Percentiles rank a stretch among this genome's conserved stretches.
phyloP scores from a whole-genome alignment of 2,113 vertebrate genomes.

The Dermatemys mawii region DNA sequence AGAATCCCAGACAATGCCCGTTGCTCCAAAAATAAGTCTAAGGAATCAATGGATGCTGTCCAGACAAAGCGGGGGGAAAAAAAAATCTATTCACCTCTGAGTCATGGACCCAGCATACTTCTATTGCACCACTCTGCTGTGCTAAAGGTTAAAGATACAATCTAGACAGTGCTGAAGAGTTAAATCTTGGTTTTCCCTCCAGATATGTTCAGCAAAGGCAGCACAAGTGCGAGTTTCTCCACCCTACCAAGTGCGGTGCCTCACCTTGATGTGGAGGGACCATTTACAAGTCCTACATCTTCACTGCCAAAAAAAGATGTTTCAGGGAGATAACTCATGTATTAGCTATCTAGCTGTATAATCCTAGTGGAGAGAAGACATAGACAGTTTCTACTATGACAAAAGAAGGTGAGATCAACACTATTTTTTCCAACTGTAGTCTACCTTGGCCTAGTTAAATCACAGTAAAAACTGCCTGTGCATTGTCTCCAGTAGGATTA shows the following conservation, averaged over 20 bases:
- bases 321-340: background rate
- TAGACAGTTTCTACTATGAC: background rate
- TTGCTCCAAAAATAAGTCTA: background rate
- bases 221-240: background rate
- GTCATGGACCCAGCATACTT: rapidly evolving
- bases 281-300: background rate
- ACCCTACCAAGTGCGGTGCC: background rate
- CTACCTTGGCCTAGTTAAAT: background rate
- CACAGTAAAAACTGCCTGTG: background rate
- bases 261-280: background rate
- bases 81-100: background rate
- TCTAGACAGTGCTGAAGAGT: background rate
- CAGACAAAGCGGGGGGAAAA: background rate
- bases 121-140: background rate
- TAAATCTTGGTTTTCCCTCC: rapidly evolving
- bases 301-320: background rate
- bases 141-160: background rate
- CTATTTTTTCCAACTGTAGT: background rate
- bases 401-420: background rate
- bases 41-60: background rate
- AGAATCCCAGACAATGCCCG: background rate
- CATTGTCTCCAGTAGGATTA: background rate
- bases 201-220: background rate
- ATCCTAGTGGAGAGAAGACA: background rate
- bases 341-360: rapidly evolving